phyloP scores from a whole-genome alignment of 2,113 vertebrate genomes.

The Cavia aperea region DNA sequence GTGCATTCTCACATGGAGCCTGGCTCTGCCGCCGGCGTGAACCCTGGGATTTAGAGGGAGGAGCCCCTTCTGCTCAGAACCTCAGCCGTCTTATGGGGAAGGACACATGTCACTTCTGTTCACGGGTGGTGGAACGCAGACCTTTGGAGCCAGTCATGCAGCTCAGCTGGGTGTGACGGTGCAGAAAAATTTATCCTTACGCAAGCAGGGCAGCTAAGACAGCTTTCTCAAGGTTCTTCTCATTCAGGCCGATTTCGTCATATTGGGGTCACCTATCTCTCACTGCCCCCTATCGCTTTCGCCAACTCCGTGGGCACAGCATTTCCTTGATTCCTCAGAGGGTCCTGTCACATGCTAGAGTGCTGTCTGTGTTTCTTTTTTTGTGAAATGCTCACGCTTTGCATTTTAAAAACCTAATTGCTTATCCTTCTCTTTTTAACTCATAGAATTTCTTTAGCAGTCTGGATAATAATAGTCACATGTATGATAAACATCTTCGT shows the following conservation, averaged over 20 bases:
- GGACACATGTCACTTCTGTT: not conserved
- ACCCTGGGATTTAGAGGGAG: not conserved
- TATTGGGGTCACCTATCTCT: fast-evolving
- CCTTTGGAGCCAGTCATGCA: too few relatives aligned
- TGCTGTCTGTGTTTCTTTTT: not conserved
- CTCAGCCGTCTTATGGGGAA: fast-evolving
- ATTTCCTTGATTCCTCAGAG: not conserved
- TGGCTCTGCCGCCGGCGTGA: not conserved
- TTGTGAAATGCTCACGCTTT: not conserved
- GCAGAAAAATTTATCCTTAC: not conserved
- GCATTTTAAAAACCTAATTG: not conserved
- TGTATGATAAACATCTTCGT: not conserved
- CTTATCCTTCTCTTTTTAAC: not conserved
- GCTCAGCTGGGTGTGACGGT: not conserved
- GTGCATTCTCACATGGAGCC: not conserved
- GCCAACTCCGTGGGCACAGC: not conserved
- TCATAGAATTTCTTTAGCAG: not conserved
- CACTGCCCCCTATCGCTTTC: not conserved
- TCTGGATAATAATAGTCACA: not conserved
- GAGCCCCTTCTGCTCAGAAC: not conserved
- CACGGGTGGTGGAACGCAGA: not conserved
- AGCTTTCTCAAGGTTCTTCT: not conserved
- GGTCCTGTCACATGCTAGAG: not conserved
- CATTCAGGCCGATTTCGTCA: fast-evolving
- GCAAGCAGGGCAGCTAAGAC: too few relatives aligned